Evolutionary conservation across 2,888 invertebrate species (phyloP), one percentile per base, ranked within the genome.

Genomic region (Lasioglossum marginatum): DNA sequence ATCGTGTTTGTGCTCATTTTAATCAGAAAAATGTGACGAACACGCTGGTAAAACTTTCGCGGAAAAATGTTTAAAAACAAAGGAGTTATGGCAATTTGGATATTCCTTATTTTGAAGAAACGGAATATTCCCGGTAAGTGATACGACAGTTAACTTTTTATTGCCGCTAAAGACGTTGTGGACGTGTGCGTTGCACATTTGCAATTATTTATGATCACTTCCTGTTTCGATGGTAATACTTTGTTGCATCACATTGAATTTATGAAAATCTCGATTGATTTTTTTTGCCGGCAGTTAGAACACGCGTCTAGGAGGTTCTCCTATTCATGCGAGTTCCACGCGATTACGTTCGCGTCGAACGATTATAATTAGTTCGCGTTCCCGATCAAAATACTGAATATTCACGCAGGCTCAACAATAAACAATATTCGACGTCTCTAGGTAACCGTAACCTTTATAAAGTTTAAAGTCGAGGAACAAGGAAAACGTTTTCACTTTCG

Each of bases 401-500:
- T 4, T n/a, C n/a, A 4, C 43, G 12, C 0, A 4, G 12, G n/a
- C n/a, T 12, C 0, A 1, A 1, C n/a, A n/a, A 12, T 57, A 6
- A 63, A 63, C 63, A 34, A 63, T 63, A 31, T 63, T 8, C 2
- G 6, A 63, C 16, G 63, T 63, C 19, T 3, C 31, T 16, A 3
- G 31, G 60, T 6, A 63, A 16, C 14, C 27, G 14, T 60, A 16
- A 19, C 31, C 31, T 63, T 63, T 16, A 19, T 6, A 45, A 45
- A 16, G 45, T 45, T 45, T 16, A 5, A 63, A 31, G 19, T 63
- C n/a, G 70, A 4, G 6, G 6, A 70, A 70, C n/a, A 16, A 70
- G 12, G n/a, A 73, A 52, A 8, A 37, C 45, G 37, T 81, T 81
- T 84, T 68, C 75, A 83, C 71, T 87, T 83, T 52, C 77, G 45